A percentile compares a stretch with the other conserved stretches of the same genome.
Evolutionary conservation across 2,888 invertebrate species (phyloP).

Genomic region (Iphiclides podalirius): DNA sequence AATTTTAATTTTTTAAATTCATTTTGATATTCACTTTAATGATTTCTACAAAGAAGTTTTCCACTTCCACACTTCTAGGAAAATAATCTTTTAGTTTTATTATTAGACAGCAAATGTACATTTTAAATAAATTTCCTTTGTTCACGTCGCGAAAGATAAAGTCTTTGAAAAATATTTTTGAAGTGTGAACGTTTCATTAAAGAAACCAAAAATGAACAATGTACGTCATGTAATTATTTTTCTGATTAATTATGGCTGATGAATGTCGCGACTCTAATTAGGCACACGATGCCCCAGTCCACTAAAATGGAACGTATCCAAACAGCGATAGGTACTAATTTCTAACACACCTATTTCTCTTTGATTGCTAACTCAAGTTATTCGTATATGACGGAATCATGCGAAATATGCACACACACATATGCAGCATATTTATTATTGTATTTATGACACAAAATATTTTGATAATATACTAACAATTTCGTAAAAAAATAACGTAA

Average conservation of each 20-base stretch:
- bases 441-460: slow-evolving; percentile 11
- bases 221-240: slow-evolving; percentile 18
- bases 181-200: no score
- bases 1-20: no score
- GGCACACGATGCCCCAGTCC: neutral
- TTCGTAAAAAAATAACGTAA: no score
- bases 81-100: no score
- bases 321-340: neutral
- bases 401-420: slow-evolving; percentile 6
- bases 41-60: no score
- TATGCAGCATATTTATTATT: slow-evolving; percentile 11
- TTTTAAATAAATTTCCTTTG: no score
- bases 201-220: slow-evolving; percentile 1
- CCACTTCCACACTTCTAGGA: no score
- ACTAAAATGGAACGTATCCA: neutral
- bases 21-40: no score
- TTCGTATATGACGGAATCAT: neutral
- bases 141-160: no score
- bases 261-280: slow-evolving; percentile 21
- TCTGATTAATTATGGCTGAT: slow-evolving; percentile 13
- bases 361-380: slow-evolving; percentile 18
- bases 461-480: neutral
- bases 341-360: neutral
- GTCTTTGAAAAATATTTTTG: no score
- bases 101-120: no score